A percentile compares a stretch with the other conserved stretches of the same genome.
Conservation (phyloP, 2,113 vertebrate species). For the Actenoides hombroni region DNA sequence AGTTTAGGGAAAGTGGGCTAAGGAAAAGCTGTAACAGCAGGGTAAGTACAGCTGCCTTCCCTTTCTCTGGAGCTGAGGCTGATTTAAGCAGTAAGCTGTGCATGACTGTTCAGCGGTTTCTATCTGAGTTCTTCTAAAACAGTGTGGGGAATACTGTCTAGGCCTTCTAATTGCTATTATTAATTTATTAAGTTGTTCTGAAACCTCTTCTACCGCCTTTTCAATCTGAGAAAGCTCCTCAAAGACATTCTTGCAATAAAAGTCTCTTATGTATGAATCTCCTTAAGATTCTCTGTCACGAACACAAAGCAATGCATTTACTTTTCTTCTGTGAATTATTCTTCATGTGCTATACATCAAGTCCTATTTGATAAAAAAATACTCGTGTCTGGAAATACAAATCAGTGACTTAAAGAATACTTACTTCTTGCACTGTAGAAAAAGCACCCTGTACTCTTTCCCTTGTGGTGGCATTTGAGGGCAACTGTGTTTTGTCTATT, state of each 20-base stretch:
- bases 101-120: background rate
- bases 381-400: background rate
- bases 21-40: background rate
- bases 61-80: background rate
- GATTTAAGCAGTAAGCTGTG: background rate
- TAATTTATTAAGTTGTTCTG: background rate
- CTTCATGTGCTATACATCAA: background rate
- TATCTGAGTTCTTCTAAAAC: background rate
- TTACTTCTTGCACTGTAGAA: background rate
- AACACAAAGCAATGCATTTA: background rate
- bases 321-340: background rate
- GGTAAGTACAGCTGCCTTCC: background rate
- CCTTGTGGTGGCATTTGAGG: background rate
- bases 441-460: background rate
- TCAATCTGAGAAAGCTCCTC: background rate
- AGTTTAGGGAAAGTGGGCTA: background rate
- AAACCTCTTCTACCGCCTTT: background rate
- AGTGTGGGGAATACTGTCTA: background rate
- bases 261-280: background rate
- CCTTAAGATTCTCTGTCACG: background rate
- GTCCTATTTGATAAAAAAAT: background rate
- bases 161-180: constrained; percentile 12
- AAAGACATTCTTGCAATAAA: background rate
- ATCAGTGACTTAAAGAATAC: background rate
- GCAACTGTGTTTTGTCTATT: background rate